These are phyloP conservation scores for Hemithea aestivaria DNA, from an alignment of 2,888 invertebrate species.

Conservation along the genomic window DNA sequence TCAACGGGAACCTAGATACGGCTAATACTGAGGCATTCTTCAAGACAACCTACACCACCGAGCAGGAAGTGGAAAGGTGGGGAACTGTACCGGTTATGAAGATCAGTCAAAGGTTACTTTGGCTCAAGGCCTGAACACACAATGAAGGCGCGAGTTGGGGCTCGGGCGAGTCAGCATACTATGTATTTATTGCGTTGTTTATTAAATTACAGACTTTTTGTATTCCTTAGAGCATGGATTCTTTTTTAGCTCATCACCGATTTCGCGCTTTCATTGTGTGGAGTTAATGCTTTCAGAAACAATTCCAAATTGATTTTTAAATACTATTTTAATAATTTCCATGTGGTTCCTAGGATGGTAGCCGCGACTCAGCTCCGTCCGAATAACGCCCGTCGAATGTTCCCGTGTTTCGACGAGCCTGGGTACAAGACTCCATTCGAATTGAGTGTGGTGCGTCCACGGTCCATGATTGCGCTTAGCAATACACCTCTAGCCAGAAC, in stretches of 20 bases:
- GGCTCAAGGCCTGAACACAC: slow-evolving; percentile 6
- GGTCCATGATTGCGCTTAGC: slow-evolving; percentile 78
- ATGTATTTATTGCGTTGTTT: no score
- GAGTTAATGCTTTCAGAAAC: background rate
- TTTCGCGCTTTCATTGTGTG: slow-evolving; percentile 4
- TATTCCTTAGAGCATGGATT: no score
- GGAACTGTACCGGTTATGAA: slow-evolving; percentile 13
- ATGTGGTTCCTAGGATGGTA: slow-evolving; percentile 80
- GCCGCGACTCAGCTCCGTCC: slow-evolving; percentile 85
- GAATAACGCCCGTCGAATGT: slow-evolving; percentile 85
- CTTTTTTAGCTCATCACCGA: no score
- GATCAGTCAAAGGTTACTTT: slow-evolving; percentile 13
- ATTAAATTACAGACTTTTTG: no score
- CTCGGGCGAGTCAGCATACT: background rate
- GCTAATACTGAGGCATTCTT: slow-evolving; percentile 84
- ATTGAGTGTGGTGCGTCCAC: slow-evolving; percentile 80
- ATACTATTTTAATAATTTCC: no score
- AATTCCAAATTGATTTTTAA: background rate
- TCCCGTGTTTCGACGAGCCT: slow-evolving; percentile 91
- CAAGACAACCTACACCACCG: slow-evolving; percentile 79
- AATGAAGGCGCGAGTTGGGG: slow-evolving; percentile 7
- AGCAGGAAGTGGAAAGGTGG: slow-evolving; percentile 69
- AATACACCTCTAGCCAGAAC: slow-evolving; percentile 81
- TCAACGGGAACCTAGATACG: slow-evolving; percentile 82
- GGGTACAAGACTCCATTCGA: slow-evolving; percentile 85